Evolutionary conservation across 2,888 invertebrate genomes (phyloP), one percentile per base, ranked within the genome.

Genomic region (Rhabditophanes sp.): DNA sequence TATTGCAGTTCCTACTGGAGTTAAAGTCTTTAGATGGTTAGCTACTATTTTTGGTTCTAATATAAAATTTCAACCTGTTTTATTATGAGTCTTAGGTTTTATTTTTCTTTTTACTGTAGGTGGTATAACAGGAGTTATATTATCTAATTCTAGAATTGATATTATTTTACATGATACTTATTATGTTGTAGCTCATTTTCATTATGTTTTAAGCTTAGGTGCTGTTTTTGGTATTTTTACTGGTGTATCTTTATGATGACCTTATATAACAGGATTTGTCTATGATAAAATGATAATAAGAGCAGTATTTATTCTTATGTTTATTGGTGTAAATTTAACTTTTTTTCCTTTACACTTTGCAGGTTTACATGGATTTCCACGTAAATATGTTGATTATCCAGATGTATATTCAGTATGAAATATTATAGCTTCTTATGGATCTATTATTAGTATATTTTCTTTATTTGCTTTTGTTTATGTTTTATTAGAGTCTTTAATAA

Each of bases 1-100:
- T 74, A 81, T 81, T 78, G 80, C 79, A 1, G 74, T 81, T 0
- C 80, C 80, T 0, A 81, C 80, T 12, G 80, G 79, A 50, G 78
- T 81, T 73, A 80, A 80, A 74, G 74, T 81, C 69, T 80, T 80
- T 68, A 76, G 78, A 19, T 80, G 79, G 75, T 55, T 79, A 68
- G 76, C 77, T 1, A 78, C 78, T 9, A 46, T 79, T 15, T 73
- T 76, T 58, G 78, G 78, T 47, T 68, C 74, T 17, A 73, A 74
- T 71, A 64, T 78, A 56, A 69, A 68, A 32, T 74, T 72, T 53
- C 73, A 71, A 0, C 73, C 76, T 0, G 67, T 74, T 19, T 70
- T 76, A 56, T 44, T 77, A 56, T 79, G 78, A 73, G 70, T 75
- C 20, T 54, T 79, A 67, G 79, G 79, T 47, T 80, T 80, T 72